Conservation (phyloP, 2,797 vertebrate species). For the Netta rufina region DNA sequence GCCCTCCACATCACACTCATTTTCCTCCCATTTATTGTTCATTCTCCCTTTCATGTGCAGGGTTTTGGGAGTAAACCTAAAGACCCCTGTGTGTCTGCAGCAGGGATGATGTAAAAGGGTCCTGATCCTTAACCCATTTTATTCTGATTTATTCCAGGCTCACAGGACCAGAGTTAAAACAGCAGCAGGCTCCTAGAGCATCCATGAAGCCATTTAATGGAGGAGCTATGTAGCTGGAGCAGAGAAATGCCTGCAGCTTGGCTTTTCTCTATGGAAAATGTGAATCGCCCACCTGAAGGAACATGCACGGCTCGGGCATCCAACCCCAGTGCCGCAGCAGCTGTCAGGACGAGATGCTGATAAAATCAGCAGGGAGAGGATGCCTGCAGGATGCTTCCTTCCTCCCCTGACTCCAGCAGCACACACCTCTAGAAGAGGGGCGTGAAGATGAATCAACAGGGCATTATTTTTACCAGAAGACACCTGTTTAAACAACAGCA, state of each 20-base stretch:
- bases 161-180: not conserved
- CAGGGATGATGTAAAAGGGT: not conserved
- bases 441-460: not conserved
- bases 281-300: not conserved
- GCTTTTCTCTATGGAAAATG: not conserved
- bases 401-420: not conserved
- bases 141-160: not conserved
- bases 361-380: not conserved
- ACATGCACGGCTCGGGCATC: not conserved
- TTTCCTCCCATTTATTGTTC: not conserved
- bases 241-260: not conserved
- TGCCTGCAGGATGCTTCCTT: not conserved
- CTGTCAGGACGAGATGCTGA: not conserved
- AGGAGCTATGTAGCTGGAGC: not conserved
- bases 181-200: not conserved
- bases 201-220: not conserved
- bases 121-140: not conserved
- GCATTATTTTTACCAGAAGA: not conserved
- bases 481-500: not conserved
- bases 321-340: not conserved
- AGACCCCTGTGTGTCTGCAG: not conserved
- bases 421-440: not conserved
- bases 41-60: not conserved
- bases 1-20: not conserved
- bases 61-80: not conserved